These are phyloP conservation scores for Hydrotaea cyrtoneurina DNA, from an alignment of 2,888 invertebrate species.

Conservation along the genomic window DNA sequence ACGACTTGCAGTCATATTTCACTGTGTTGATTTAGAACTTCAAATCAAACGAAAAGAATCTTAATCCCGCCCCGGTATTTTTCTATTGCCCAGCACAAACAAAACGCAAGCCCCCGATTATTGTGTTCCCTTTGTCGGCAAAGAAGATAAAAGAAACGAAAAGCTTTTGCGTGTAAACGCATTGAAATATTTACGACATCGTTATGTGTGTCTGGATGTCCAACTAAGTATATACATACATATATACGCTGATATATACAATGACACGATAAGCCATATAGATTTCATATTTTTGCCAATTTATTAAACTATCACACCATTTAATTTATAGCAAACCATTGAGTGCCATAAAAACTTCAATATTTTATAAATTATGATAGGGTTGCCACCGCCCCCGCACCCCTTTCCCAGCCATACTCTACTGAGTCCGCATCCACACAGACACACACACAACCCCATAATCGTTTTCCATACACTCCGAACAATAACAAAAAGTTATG, in stretches of 20 bases:
- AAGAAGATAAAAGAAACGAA: background rate
- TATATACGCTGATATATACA: conserved; percentile 76
- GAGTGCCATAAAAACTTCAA: conserved; percentile 77
- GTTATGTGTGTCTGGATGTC: too few species aligned
- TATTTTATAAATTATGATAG: conserved; percentile 76
- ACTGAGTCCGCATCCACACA: background rate
- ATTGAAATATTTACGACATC: conserved; percentile 1
- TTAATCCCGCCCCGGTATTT: conserved; percentile 1
- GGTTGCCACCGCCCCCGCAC: background rate
- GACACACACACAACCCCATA: background rate
- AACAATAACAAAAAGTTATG: background rate
- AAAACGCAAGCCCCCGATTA: background rate
- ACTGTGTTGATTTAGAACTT: background rate
- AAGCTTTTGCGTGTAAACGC: conserved; percentile 6
- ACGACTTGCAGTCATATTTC: too few species aligned
- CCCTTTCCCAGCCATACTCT: background rate
- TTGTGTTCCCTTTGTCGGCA: conserved; percentile 18
- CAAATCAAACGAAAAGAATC: conserved; percentile 10
- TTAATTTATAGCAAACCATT: conserved; percentile 78
- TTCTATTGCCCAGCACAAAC: background rate
- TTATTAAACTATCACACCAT: conserved; percentile 75
- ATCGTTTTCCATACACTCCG: background rate
- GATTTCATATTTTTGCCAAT: conserved; percentile 65
- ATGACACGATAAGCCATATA: conserved; percentile 71
- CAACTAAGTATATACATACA: too few species aligned